Conservation (phyloP, 2,888 invertebrate genomes). For the Hyposoter didymator region DNA sequence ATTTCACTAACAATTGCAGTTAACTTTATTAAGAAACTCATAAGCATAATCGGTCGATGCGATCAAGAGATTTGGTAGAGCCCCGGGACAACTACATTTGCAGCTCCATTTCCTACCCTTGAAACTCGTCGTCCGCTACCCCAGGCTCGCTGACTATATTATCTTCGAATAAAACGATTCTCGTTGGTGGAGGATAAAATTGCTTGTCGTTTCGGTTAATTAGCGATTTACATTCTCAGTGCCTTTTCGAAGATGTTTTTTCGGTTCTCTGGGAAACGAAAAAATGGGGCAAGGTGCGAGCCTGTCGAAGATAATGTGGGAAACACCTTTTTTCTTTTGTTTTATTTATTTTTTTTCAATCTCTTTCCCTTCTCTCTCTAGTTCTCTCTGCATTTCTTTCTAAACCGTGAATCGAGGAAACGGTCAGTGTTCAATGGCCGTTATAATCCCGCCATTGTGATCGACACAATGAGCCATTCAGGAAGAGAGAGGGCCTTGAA, state of each 20-base stretch:
- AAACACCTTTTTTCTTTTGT: slow-evolving; percentile 28
- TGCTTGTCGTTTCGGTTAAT: too few relatives aligned
- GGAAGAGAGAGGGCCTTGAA: slow-evolving; percentile 72
- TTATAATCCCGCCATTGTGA: slow-evolving; percentile 80
- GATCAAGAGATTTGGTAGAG: too few relatives aligned
- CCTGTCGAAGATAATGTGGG: slow-evolving; percentile 12
- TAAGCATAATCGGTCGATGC: not conserved
- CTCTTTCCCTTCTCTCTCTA: not conserved
- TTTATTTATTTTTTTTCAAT: not conserved
- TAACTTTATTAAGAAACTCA: not conserved
- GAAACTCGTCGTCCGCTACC: too few relatives aligned
- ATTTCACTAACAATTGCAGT: not conserved
- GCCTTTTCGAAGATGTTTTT: not conserved
- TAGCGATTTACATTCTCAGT: not conserved
- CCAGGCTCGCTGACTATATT: too few relatives aligned
- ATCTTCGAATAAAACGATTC: too few relatives aligned
- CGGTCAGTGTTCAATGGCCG: slow-evolving; percentile 76
- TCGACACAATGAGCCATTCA: slow-evolving; percentile 77
- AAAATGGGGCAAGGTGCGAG: slow-evolving; percentile 13
- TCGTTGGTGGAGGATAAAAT: too few relatives aligned
- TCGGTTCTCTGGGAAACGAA: not conserved
- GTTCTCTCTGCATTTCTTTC: not conserved
- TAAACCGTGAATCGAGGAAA: slow-evolving; percentile 55
- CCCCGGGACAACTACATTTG: too few relatives aligned
- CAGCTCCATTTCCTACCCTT: too few relatives aligned